Evolutionary conservation across 2,797 vertebrate genomes (phyloP).

Genomic region (Eulemur rubriventer): DNA sequence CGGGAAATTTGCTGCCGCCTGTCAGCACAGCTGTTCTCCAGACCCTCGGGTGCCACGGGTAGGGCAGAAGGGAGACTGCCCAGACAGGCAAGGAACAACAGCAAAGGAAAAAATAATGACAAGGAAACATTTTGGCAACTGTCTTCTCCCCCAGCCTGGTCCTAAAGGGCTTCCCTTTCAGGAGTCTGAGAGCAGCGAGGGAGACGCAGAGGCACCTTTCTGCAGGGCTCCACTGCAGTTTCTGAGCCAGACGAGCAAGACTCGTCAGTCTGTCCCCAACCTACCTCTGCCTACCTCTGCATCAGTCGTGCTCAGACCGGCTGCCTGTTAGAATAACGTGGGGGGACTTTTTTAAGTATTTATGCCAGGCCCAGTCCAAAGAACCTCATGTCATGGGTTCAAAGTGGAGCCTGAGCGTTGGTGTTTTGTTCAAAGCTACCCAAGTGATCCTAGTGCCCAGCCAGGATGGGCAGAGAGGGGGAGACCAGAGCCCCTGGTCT

Average conservation of each 20-base stretch:
- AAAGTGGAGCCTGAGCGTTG: not conserved
- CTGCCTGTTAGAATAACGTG: not conserved
- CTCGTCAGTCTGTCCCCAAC: not conserved
- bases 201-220: not conserved
- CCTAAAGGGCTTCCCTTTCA: not conserved
- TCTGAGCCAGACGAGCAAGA: not conserved
- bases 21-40: constrained; percentile 45
- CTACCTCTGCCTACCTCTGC: not conserved
- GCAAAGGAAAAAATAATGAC: not conserved
- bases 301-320: not conserved
- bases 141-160: not conserved
- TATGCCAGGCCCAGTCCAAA: not conserved
- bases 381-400: not conserved
- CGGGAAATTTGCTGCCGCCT: constrained; percentile 46
- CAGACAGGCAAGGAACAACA: not conserved
- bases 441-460: not conserved
- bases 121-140: not conserved
- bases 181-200: not conserved
- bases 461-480: no score
- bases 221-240: rapidly evolving
- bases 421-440: not conserved
- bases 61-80: not conserved
- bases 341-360: not conserved
- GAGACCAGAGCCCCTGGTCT: no score
- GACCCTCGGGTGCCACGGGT: not conserved